Percentiles rank a stretch among this genome's conserved stretches.
Conservation (phyloP, 2,888 invertebrate species). For the Dione juno region DNA sequence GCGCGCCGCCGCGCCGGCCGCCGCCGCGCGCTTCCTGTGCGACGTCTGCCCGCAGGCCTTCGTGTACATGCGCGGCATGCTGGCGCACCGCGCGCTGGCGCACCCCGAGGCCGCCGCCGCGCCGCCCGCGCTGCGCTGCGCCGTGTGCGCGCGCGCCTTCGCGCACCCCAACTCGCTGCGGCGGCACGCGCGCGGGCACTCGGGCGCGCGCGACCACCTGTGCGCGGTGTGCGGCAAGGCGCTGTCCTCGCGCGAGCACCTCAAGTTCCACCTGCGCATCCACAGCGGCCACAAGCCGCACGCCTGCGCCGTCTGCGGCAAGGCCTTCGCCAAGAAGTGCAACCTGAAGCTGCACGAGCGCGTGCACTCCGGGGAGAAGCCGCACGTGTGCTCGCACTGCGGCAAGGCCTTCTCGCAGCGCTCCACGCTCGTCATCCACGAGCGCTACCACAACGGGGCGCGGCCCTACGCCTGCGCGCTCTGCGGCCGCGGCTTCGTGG, state of each 20-base stretch:
- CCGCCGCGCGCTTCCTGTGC: slow-evolving; percentile 64
- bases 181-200: slow-evolving; percentile 75
- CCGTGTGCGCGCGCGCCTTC: slow-evolving; percentile 74
- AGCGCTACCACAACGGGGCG: slow-evolving; percentile 84
- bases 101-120: slow-evolving; percentile 70
- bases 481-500: slow-evolving; percentile 85
- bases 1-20: slow-evolving; percentile 51
- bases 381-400: slow-evolving; percentile 84
- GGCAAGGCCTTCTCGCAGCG: slow-evolving; percentile 85
- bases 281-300: slow-evolving; percentile 85
- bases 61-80: slow-evolving; percentile 74
- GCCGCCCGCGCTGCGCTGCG: slow-evolving; percentile 70
- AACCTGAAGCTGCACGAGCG: slow-evolving; percentile 85
- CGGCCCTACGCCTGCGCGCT: slow-evolving; percentile 83
- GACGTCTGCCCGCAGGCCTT: slow-evolving; percentile 76
- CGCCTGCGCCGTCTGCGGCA: slow-evolving; percentile 70
- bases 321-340: slow-evolving; percentile 84
- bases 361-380: slow-evolving; percentile 85
- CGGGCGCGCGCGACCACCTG: slow-evolving; percentile 80
- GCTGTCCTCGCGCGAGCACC: slow-evolving; percentile 83
- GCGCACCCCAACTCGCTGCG: slow-evolving; percentile 80
- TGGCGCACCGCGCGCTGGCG: slow-evolving; percentile 67
- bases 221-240: slow-evolving; percentile 86
- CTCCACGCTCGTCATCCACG: slow-evolving; percentile 84
- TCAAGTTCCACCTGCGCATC: slow-evolving; percentile 85